A percentile compares a stretch with the other conserved stretches of the same genome.
Conservation (phyloP, 1,140 invertebrate genomes). For the Diabrotica undecimpunctata region DNA sequence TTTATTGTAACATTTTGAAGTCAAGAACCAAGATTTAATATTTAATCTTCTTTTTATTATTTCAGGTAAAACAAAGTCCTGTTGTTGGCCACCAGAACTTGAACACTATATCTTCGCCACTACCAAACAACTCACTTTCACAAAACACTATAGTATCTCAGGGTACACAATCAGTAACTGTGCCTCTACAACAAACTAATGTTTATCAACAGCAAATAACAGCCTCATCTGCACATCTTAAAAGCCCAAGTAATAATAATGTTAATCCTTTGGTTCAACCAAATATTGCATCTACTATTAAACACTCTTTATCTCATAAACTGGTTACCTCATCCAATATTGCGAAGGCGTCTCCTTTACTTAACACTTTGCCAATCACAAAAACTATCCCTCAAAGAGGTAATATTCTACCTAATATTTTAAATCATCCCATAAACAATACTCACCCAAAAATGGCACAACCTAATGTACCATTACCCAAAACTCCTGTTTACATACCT, state of each 20-base stretch:
- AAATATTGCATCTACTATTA: slow-evolving; percentile 3
- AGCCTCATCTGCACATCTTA: slow-evolving; percentile 6
- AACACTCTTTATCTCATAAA: slow-evolving; percentile 2
- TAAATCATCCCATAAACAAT: slow-evolving; percentile 6
- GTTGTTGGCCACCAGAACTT: slow-evolving; percentile 5
- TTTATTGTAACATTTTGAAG: too few species aligned
- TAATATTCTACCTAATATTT: not conserved
- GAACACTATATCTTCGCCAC: not conserved
- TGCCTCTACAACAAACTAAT: slow-evolving; percentile 15
- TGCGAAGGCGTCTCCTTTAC: not conserved
- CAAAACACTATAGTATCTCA: slow-evolving; percentile 12
- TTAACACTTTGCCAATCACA: not conserved
- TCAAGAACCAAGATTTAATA: too few species aligned
- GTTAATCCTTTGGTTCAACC: slow-evolving; percentile 20
- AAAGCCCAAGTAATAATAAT: slow-evolving; percentile 17
- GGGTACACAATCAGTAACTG: slow-evolving; percentile 5
- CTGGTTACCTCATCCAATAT: not conserved
- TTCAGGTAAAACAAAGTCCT: slow-evolving; percentile 13
- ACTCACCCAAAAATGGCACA: not conserved
- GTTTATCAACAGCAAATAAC: slow-evolving; percentile 19
- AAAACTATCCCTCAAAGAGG: not conserved
- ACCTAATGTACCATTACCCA: not conserved
- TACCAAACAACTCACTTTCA: slow-evolving; percentile 6
- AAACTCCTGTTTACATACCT: slow-evolving; percentile 8
- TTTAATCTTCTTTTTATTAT: slow-evolving; percentile 4